Conservation (phyloP, 2,888 invertebrate genomes). For the Cantharis rufa region DNA sequence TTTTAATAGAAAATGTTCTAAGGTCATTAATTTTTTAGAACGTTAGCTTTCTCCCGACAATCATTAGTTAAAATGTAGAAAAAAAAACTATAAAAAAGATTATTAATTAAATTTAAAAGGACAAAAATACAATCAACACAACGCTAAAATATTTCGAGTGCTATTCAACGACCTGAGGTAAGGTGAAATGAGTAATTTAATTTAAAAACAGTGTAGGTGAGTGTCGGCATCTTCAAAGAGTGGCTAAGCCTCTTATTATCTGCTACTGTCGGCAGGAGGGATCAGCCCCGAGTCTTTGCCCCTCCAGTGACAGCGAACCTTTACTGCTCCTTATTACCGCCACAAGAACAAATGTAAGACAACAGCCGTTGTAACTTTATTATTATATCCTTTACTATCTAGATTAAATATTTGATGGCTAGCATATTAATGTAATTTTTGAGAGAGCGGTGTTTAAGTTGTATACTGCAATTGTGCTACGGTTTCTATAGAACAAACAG, state of each 20-base stretch:
- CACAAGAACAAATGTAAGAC: conserved; percentile 4
- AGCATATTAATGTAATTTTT: neutral
- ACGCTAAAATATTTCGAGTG: conserved; percentile 15
- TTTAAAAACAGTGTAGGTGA: conserved; percentile 55
- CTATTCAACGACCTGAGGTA: conserved; percentile 39
- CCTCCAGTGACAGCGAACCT: conserved; percentile 26
- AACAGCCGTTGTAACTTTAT: conserved; percentile 23
- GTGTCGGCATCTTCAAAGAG: conserved; percentile 52
- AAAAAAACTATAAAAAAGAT: neutral
- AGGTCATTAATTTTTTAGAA: neutral
- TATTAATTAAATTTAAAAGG: conserved; percentile 1
- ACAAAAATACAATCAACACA: neutral
- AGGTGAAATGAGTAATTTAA: conserved; percentile 53
- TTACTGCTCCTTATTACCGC: conserved; percentile 25
- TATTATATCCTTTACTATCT: conserved; percentile 13
- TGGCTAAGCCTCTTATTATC: conserved; percentile 54
- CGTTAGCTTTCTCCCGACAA: neutral
- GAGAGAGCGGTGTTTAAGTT: neutral
- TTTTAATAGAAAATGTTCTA: neutral
- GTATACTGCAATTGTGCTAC: neutral
- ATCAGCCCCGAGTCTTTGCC: conserved; percentile 28
- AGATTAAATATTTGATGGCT: neutral
- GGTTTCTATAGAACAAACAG: neutral
- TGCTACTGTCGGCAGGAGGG: conserved; percentile 53
- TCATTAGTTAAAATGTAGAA: neutral